Base-by-base conservation (phyloP, 2,888 invertebrate species). In the Lydus trimaculatus region DNA sequence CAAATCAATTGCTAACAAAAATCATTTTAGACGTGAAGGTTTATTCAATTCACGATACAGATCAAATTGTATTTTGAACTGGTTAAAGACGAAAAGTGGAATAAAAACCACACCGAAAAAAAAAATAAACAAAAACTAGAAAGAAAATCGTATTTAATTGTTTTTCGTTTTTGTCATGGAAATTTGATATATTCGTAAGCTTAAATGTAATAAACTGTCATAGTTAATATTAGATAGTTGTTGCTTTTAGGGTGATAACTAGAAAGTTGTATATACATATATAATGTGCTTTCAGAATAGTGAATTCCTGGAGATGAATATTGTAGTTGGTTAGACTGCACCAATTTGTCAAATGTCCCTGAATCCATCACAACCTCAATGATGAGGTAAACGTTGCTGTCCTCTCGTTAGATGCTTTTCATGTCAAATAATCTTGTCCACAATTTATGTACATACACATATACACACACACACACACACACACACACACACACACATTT, bases 281-380 rank as follows among this genome's bases (percentile, higher is more conserved):
- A 68, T 72, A 70, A 52, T 65, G 68, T 65, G 61, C 58, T 63
- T 70, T 66, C 66, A 65, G 69, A 68, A n/a, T 33, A 64, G 69
- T 64, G 69, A 68, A 72, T 70, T 72, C 67, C 69, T 61, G 64
- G 65, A 63, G 61, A 70, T 65, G 69, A 70, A 73, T 67, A 73
- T 70, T 72, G 67, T 73, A n/a, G 70, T 69, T 67, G 66, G 72
- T 71, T 72, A 71, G 71, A 72, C 72, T 73, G 66, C 70, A 73
- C 67, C 72, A 74, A 74, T 74, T 74, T 74, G 74, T 74, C 71
- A 74, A 68, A 59, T 48, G 67, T 71, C 66, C 69, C 69, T 66
- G 67, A 69, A 72, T 69, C 72, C 72, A 66, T 71, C 71, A 71
- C 52, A 72, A 71, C 72, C 72, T 71, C 74, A 71, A 70, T 71